Conservation (phyloP, 2,113 vertebrate genomes). For the Macaca nemestrina region DNA sequence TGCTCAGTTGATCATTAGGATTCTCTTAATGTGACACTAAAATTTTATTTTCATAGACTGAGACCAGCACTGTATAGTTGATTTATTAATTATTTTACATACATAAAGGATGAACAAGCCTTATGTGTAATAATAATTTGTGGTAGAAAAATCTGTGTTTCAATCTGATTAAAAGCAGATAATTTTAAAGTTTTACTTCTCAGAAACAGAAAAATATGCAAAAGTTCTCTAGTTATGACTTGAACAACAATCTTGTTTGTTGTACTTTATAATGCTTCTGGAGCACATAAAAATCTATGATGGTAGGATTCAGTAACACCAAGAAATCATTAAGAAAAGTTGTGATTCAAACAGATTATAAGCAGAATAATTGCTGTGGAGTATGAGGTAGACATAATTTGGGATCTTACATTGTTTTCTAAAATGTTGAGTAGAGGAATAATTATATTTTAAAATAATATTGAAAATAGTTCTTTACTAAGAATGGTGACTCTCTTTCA, state of each 20-base stretch:
- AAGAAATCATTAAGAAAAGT: background rate
- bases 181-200: background rate
- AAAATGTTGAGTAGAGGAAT: background rate
- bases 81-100: background rate
- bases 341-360: background rate
- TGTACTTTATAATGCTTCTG: background rate
- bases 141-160: background rate
- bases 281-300: background rate
- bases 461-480: background rate
- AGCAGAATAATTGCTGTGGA: background rate
- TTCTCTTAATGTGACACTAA: conserved; percentile 15
- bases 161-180: background rate
- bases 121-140: background rate
- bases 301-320: background rate
- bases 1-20: conserved; percentile 33
- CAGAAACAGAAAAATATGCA: background rate
- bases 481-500: background rate
- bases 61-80: background rate
- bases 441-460: background rate
- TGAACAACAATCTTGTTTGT: background rate
- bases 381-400: background rate
- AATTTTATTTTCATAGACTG: background rate
- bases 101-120: background rate
- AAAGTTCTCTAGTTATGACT: background rate
- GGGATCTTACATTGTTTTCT: background rate